phyloP scores from a whole-genome alignment of 2,113 vertebrate genomes.

The Salvator merianae region DNA sequence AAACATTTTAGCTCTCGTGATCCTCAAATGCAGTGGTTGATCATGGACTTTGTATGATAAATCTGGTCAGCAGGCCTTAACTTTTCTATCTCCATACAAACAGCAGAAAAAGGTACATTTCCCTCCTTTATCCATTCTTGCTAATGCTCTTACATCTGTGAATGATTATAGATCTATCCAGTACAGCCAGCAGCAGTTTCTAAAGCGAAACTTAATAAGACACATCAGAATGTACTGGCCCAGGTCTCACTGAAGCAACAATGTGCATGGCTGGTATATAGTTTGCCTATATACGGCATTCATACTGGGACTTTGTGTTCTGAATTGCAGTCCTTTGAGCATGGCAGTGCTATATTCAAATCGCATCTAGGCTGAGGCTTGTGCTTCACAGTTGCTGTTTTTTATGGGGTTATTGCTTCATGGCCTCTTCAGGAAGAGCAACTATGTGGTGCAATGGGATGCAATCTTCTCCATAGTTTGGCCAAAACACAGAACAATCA shows the following conservation, averaged over 20 bases:
- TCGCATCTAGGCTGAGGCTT: neutral
- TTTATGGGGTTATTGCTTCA: no score
- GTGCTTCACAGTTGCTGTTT: neutral
- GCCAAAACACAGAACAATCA: neutral
- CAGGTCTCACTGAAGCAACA: no score
- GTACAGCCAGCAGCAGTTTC: no score
- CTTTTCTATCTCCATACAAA: neutral
- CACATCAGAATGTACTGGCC: no score
- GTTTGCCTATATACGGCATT: no score
- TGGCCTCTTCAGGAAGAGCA: neutral
- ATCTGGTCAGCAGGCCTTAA: neutral
- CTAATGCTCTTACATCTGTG: neutral
- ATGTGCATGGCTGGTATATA: no score
- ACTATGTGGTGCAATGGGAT: neutral
- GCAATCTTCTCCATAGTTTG: neutral
- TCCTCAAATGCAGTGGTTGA: no score
- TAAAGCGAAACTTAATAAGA: no score
- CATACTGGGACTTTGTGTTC: neutral
- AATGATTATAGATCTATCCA: no score
- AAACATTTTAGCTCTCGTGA: no score
- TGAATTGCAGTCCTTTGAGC: neutral
- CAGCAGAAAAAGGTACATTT: neutral
- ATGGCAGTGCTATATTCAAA: neutral
- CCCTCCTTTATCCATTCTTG: neutral
- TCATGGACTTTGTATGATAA: no score